Evolutionary conservation across 2,797 vertebrate genomes (phyloP).

Genomic region (Oceanodroma leucorhoa): DNA sequence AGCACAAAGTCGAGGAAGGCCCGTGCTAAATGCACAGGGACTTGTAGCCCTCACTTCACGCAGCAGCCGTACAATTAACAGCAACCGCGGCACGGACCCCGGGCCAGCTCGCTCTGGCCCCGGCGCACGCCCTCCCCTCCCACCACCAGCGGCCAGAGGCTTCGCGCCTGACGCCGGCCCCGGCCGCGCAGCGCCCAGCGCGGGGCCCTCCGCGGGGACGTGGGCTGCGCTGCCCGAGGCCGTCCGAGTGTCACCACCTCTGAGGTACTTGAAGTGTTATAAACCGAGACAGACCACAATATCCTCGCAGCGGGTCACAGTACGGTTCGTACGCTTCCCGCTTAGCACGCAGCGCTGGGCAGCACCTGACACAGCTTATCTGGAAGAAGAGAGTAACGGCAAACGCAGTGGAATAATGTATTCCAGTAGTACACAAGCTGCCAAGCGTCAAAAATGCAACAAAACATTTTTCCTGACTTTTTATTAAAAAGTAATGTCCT

Average conservation of each 20-base stretch:
- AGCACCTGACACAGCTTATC: background rate
- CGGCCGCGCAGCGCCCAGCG: accelerated
- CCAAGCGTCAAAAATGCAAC: slow-evolving; percentile 4
- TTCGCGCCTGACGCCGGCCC: accelerated
- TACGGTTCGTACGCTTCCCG: accelerated
- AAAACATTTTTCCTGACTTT: slow-evolving; percentile 42
- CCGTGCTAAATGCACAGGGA: background rate
- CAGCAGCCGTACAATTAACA: background rate
- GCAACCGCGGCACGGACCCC: accelerated
- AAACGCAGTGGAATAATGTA: background rate
- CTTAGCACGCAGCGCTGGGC: background rate
- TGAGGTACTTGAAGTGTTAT: background rate
- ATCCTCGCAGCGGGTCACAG: accelerated
- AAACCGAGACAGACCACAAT: background rate
- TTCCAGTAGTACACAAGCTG: background rate
- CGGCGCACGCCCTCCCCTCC: accelerated
- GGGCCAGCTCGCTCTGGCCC: accelerated
- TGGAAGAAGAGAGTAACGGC: background rate
- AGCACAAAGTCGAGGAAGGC: accelerated
- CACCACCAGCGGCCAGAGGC: background rate
- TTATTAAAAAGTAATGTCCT: slow-evolving; percentile 79
- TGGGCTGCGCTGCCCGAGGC: background rate
- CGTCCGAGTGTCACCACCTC: background rate
- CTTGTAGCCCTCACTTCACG: accelerated
- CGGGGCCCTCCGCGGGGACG: accelerated